Percentiles rank a stretch among this genome's conserved stretches.
These are phyloP conservation scores for Subacronicta megacephala DNA, from an alignment of 2,888 invertebrate genomes.

Conservation along the genomic window DNA sequence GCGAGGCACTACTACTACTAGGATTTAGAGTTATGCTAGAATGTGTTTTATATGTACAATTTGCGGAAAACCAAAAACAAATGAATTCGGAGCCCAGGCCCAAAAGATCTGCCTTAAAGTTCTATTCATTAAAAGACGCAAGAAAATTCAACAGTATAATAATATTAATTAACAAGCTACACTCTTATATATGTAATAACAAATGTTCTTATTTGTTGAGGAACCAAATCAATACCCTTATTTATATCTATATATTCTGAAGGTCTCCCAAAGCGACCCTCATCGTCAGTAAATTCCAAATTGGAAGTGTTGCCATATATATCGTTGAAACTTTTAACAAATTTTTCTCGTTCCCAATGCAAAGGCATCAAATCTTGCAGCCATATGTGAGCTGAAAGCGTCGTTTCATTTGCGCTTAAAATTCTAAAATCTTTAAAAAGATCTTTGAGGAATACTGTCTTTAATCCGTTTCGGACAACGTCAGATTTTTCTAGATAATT, in stretches of 20 bases:
- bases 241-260: slow-evolving; percentile 59
- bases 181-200: slow-evolving; percentile 70
- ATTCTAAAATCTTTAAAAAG: slow-evolving; percentile 90
- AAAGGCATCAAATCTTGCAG: slow-evolving; percentile 86
- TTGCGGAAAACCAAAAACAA: too few relatives aligned
- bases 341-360: slow-evolving; percentile 81
- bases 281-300: slow-evolving; percentile 51
- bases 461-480: slow-evolving; percentile 82
- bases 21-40: too few relatives aligned
- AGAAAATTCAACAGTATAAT: too few relatives aligned
- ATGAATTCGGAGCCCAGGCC: too few relatives aligned
- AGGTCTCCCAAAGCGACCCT: slow-evolving; percentile 6
- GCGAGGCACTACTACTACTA: too few relatives aligned
- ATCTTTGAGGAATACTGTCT: slow-evolving; percentile 87
- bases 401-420: slow-evolving; percentile 89
- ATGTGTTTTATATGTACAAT: too few relatives aligned
- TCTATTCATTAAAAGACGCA: too few relatives aligned
- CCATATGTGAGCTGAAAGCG: slow-evolving; percentile 91
- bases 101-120: too few relatives aligned
- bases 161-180: background rate
- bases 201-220: slow-evolving; percentile 94
- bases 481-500: slow-evolving; percentile 93
- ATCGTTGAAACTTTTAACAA: slow-evolving; percentile 69
- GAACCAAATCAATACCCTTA: slow-evolving; percentile 85
- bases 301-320: slow-evolving; percentile 59